Conservation (phyloP, 2,888 invertebrate species). For the Chalcosyrphus nemorum region DNA sequence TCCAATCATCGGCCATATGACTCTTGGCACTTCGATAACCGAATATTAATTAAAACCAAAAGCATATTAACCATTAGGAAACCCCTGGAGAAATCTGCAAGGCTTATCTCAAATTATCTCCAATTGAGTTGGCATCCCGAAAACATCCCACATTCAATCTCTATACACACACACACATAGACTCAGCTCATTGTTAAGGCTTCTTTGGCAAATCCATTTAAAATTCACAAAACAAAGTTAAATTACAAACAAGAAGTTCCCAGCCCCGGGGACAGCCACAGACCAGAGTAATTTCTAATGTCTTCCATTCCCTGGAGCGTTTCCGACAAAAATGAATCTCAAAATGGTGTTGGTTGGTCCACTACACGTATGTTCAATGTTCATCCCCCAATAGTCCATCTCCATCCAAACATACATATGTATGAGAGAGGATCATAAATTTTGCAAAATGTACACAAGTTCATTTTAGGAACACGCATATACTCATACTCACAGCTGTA, state of each 20-base stretch:
- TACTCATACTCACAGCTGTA: neutral
- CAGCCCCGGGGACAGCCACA: conserved; percentile 16
- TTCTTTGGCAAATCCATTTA: conserved; percentile 16
- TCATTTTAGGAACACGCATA: neutral
- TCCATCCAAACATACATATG: neutral
- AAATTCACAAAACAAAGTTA: conserved; percentile 44
- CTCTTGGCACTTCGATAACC: conserved; percentile 5
- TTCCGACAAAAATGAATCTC: conserved; percentile 5
- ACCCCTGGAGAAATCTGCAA: neutral
- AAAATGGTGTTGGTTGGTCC: conserved; percentile 10
- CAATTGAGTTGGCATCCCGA: neutral
- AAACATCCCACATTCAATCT: conserved; percentile 24
- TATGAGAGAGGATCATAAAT: neutral
- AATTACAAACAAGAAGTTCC: conserved; percentile 40
- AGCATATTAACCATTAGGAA: neutral
- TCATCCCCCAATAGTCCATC: neutral
- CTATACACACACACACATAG: neutral
- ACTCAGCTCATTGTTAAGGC: conserved; percentile 7
- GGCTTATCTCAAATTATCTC: conserved; percentile 27
- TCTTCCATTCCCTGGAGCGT: conserved; percentile 26
- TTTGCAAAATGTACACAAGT: too few relatives aligned
- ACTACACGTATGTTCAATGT: neutral
- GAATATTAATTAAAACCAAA: conserved; percentile 43
- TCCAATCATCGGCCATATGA: neutral
- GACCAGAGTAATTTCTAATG: conserved; percentile 23